Evolutionary conservation across 2,888 invertebrate species (phyloP), one percentile per base, ranked within the genome.

Genomic region (Drosophila seclusa): DNA sequence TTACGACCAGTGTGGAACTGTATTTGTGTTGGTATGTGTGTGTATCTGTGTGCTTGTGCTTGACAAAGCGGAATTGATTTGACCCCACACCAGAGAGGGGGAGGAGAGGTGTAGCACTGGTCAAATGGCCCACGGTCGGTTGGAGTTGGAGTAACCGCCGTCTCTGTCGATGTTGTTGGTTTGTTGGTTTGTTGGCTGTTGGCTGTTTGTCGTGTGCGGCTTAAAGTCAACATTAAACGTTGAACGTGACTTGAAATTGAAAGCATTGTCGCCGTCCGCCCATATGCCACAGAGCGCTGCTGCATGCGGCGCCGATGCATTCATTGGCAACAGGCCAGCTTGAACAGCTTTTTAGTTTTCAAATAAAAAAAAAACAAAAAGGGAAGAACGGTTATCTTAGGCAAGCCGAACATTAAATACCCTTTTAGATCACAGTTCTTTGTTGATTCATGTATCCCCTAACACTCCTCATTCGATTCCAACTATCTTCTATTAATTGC

Each of bases 171-270:
- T 36, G 50, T 36, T 58, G 57, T 42, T 36, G 52, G 32, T 58
- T 64, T 38, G 66, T 68, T 45, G 21, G 54, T 48, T 48, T 50
- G 74, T 58, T 36, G 49, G 6, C 16, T 31, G 69, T 27, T 59
- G 34, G 18, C 61, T 40, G 50, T 49, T 42, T 55, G 68, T 68
- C 61, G 71, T 76, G 78, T 75, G 78, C 72, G 68, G 75, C 68
- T 78, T 80, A 57, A 77, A 86, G 80, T 79, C 73, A 70, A 78
- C 68, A 76, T 61, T 68, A 53, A 73, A 79, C 63, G 73, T 31
- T 73, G 65, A 84, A 87, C 85, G 90, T 85, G 85, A 86, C 85
- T 86, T 71, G 88, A 87, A 85, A 88, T 72, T 68, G 90, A 90
- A 87, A 82, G 83, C 88, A 76, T 74, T 78, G 76, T 80, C 78